Conservation (phyloP, 2,888 invertebrate genomes). For the Ethmia dodecea region DNA sequence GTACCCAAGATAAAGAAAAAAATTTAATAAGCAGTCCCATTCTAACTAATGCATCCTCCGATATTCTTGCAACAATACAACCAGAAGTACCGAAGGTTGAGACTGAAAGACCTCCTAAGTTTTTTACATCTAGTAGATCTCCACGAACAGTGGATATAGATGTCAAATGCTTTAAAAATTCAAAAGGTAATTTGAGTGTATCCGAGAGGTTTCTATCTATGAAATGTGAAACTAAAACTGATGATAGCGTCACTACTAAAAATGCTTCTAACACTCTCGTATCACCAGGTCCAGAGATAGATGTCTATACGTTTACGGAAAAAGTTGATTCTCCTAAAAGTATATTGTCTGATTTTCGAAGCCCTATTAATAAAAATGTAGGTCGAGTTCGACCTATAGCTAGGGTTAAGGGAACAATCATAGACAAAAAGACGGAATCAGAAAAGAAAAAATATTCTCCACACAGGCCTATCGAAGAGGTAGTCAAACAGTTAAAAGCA, state of each 20-base stretch:
- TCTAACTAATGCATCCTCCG: slow-evolving; percentile 7
- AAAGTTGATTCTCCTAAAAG: slow-evolving; percentile 71
- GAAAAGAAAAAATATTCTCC: slow-evolving; percentile 70
- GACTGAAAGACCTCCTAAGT: slow-evolving; percentile 63
- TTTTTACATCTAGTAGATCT: slow-evolving; percentile 63
- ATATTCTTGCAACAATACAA: slow-evolving; percentile 23
- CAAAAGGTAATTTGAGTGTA: slow-evolving; percentile 64
- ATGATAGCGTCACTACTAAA: slow-evolving; percentile 53
- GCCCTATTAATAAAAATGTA: slow-evolving; percentile 56
- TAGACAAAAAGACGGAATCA: slow-evolving; percentile 61
- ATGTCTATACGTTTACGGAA: slow-evolving; percentile 70
- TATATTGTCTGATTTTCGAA: slow-evolving; percentile 62
- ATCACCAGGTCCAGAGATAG: slow-evolving; percentile 63
- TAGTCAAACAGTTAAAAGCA: slow-evolving; percentile 65
- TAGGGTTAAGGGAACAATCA: slow-evolving; percentile 67
- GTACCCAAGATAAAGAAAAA: slow-evolving; percentile 16
- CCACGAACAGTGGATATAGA: slow-evolving; percentile 67
- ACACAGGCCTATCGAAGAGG: slow-evolving; percentile 68
- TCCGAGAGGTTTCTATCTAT: slow-evolving; percentile 63
- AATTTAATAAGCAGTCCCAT: neutral
- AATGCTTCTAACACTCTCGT: slow-evolving; percentile 45
- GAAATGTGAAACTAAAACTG: slow-evolving; percentile 56
- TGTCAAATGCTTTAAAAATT: slow-evolving; percentile 65
- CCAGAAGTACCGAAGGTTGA: slow-evolving; percentile 53
- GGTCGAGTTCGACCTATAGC: slow-evolving; percentile 70